Evolutionary conservation across 2,888 invertebrate species (phyloP).

Genomic region (Nezara viridula): DNA sequence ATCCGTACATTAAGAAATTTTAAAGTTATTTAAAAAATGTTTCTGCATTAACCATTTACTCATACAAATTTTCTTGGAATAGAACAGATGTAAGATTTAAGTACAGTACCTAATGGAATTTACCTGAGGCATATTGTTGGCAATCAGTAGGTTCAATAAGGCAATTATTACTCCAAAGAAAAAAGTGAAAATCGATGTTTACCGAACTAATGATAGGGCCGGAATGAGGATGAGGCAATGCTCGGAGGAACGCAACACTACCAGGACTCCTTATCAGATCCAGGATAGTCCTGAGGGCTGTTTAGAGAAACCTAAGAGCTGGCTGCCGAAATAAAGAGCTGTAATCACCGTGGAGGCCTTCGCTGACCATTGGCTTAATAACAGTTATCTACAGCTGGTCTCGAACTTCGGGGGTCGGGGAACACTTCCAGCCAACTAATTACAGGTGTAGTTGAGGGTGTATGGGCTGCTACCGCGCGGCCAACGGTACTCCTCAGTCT

Average conservation of each 20-base stretch:
- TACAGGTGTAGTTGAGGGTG: background rate
- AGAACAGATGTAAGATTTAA: background rate
- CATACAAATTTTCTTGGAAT: background rate
- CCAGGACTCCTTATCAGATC: conserved; percentile 19
- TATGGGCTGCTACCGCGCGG: background rate
- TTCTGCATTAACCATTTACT: no score
- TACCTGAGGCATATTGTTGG: background rate
- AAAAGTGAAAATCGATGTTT: conserved; percentile 36
- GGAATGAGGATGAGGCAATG: background rate
- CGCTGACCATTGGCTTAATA: conserved; percentile 35
- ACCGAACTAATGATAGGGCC: background rate
- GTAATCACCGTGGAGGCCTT: background rate
- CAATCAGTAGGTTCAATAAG: conserved; percentile 11
- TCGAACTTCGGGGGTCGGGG: background rate
- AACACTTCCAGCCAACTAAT: conserved; percentile 28
- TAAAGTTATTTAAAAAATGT: no score
- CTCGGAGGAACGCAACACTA: background rate
- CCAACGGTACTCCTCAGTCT: background rate
- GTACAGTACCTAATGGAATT: background rate
- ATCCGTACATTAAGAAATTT: no score
- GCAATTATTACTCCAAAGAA: background rate
- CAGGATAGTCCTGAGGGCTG: background rate
- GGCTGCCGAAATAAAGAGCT: conserved; percentile 32
- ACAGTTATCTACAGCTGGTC: background rate
- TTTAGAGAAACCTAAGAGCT: background rate